Conservation (phyloP, 1,140 invertebrate genomes). For the Drosophila sp. region DNA sequence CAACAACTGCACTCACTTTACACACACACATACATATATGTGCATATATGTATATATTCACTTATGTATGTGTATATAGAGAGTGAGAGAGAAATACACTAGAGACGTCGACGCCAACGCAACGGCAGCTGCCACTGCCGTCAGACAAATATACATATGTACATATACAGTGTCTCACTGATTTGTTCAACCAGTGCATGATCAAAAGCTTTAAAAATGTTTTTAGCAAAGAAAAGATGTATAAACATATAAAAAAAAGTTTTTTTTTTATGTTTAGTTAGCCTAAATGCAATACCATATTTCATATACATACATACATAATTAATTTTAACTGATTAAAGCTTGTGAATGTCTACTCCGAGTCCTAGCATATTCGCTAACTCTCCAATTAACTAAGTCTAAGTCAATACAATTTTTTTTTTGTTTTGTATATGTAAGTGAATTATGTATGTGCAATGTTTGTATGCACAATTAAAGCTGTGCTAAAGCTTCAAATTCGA, state of each 20-base stretch:
- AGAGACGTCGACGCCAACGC: constrained; percentile 39
- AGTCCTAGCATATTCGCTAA: too few species aligned
- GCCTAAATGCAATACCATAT: too few species aligned
- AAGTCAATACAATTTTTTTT: constrained; percentile 14
- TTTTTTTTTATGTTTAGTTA: too few species aligned
- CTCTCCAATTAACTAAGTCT: too few species aligned
- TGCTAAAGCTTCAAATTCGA: constrained; percentile 52
- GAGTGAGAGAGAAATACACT: background rate
- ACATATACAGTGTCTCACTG: background rate
- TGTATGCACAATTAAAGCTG: constrained; percentile 44
- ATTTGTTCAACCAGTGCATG: background rate
- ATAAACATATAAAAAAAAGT: too few species aligned
- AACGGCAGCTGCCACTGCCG: constrained; percentile 25
- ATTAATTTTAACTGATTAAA: too few species aligned
- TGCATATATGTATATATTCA: constrained; percentile 1
- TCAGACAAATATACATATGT: constrained; percentile 7
- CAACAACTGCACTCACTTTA: constrained; percentile 50
- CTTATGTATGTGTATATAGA: background rate
- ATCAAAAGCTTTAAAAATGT: background rate
- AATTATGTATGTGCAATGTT: constrained; percentile 2
- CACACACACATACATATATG: constrained; percentile 19
- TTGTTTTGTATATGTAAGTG: constrained; percentile 27
- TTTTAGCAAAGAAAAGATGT: background rate
- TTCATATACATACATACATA: too few species aligned
- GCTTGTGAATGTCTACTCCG: too few species aligned